Conservation (phyloP, 2,797 vertebrate species). For the Hirundo rustica region DNA sequence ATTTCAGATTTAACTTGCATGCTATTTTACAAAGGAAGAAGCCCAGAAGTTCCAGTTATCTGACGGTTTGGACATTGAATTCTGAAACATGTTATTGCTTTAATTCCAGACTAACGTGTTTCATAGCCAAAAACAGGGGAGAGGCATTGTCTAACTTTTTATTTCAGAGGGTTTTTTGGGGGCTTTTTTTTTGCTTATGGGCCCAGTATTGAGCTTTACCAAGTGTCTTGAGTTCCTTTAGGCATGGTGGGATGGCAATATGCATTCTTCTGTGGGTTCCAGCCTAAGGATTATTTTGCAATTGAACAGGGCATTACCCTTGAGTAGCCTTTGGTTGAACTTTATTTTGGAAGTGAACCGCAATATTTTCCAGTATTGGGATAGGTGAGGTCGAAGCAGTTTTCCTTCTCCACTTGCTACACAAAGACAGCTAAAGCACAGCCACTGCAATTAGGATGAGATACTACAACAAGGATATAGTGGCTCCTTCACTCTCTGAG, state of each 20-base stretch:
- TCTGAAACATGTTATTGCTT: slow-evolving; percentile 44
- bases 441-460: background rate
- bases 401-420: background rate
- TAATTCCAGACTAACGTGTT: background rate
- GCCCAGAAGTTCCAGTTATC: background rate
- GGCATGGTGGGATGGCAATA: background rate
- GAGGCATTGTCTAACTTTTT: background rate
- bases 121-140: background rate
- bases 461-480: background rate
- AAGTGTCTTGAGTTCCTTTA: background rate
- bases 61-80: background rate
- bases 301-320: background rate
- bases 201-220: background rate
- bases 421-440: background rate
- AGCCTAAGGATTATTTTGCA: background rate
- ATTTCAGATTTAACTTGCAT: slow-evolving; percentile 35
- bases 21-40: background rate
- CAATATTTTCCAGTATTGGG: background rate
- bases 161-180: background rate
- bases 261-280: background rate
- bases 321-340: background rate
- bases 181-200: background rate
- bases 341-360: background rate
- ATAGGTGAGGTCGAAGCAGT: background rate
- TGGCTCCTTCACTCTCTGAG: background rate